phyloP scores from a whole-genome alignment of 2,113 vertebrate species.

The Halichoeres trimaculatus region DNA sequence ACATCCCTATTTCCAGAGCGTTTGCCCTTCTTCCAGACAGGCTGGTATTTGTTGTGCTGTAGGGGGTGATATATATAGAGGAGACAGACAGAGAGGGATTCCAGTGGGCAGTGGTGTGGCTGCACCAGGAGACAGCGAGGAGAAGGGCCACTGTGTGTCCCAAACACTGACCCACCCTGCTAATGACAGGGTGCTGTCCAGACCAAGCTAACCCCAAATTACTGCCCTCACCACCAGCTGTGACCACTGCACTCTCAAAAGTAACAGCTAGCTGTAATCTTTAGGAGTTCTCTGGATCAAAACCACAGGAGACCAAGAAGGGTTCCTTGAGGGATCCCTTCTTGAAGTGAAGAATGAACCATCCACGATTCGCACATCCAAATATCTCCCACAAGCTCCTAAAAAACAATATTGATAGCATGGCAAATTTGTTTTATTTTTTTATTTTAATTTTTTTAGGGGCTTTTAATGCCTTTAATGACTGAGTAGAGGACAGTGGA shows the following conservation, averaged over 20 bases:
- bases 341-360: conserved; percentile 1
- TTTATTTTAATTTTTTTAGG: no score
- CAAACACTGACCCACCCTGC: conserved; percentile 75
- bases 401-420: no score
- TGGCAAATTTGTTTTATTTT: no score
- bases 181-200: conserved; percentile 82
- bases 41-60: conserved; percentile 80
- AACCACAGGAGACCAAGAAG: conserved; percentile 5
- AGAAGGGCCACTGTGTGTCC: conserved; percentile 76
- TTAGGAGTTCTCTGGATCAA: background rate
- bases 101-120: conserved; percentile 75
- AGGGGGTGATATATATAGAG: conserved; percentile 80
- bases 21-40: conserved; percentile 74
- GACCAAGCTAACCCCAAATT: conserved; percentile 78
- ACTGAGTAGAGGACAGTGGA: no score
- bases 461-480: no score
- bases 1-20: conserved; percentile 75
- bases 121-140: conserved; percentile 58
- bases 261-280: conserved; percentile 16
- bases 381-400: no score
- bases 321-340: conserved; percentile 18
- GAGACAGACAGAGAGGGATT: conserved; percentile 78
- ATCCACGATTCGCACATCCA: background rate
- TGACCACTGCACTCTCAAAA: conserved; percentile 59
- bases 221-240: conserved; percentile 73